Evolutionary conservation across 2,888 invertebrate genomes (phyloP), one percentile per base, ranked within the genome.

Genomic region (Oscheius myriophilus): DNA sequence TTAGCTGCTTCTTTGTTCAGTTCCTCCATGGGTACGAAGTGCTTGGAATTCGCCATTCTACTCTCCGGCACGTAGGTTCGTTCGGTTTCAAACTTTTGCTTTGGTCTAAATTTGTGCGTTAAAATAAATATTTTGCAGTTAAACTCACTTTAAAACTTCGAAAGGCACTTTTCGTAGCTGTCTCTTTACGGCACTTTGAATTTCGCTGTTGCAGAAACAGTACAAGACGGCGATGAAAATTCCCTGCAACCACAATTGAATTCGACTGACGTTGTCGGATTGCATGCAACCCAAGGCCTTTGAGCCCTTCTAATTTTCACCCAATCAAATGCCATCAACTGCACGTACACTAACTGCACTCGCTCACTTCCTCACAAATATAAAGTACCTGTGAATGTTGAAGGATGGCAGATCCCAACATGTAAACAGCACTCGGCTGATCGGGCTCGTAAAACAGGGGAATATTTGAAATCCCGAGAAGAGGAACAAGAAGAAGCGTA

Each of bases 391-490:
- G 90, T 65, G 89, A 89, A 18, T 90, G 88, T 69, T 89, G 89
- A 1, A 90, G 85, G 25, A 89, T 83, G 21, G 89, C 89, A 67
- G 89, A 90, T 2, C 87, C 88, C 25, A 90, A 84, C 82, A 89
- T 87, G 79, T 90, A 90, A n/a, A 87, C 76, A 26, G 77, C 77
- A 52, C 80, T 78, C 18, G 82, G 84, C 26, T 82, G 70, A 26
- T 81, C 76, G 0, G 89, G 89, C 73, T 89, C 89, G 70, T 87
- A 87, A 69, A 90, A 87, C 71, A 90, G 89, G 4, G 90, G 82
- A 43, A 90, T 84, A 79, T 90, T 89, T 1, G 90, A 89, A 66
- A 90, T 86, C 16, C 90, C 90, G 23, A 90, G 86, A 23, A 90
- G 83, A 1, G 90, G 90, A 65, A 90, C 89, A 16, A 90, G 83